Evolutionary conservation across 1,140 invertebrate genomes (phyloP).

Genomic region (Acromyrmex echinatior): DNA sequence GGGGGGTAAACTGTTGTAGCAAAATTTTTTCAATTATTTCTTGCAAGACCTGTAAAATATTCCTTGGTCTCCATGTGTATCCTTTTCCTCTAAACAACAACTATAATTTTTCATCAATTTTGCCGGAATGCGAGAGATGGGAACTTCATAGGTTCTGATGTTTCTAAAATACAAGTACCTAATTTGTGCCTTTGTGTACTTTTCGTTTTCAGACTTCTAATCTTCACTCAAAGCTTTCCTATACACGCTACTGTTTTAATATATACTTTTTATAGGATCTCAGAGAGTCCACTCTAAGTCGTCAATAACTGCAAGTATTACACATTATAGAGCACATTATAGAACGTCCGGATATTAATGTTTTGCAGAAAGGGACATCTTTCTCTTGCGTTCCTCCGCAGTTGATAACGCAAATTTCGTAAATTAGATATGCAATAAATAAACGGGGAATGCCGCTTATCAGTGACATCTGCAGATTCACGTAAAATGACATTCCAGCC

Average conservation of each 20-base stretch:
- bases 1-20: background rate
- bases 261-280: background rate
- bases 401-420: background rate
- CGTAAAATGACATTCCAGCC: background rate
- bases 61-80: background rate
- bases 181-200: conserved; percentile 4
- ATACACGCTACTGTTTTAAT: background rate
- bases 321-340: too few relatives aligned
- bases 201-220: background rate
- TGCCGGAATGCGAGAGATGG: background rate
- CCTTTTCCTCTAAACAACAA: background rate
- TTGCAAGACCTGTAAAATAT: background rate
- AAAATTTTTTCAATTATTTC: conserved; percentile 4
- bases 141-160: background rate
- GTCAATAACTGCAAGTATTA: conserved; percentile 23
- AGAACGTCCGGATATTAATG: background rate
- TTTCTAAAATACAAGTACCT: background rate
- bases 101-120: background rate
- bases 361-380: background rate
- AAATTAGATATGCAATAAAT: background rate
- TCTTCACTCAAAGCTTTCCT: background rate
- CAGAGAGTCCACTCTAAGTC: too few relatives aligned
- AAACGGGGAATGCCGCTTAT: background rate
- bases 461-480: conserved; percentile 9
- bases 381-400: background rate